These are phyloP conservation scores for Micropoecilia bifurca DNA, from an alignment of 2,797 vertebrate species.

Conservation along the genomic window DNA sequence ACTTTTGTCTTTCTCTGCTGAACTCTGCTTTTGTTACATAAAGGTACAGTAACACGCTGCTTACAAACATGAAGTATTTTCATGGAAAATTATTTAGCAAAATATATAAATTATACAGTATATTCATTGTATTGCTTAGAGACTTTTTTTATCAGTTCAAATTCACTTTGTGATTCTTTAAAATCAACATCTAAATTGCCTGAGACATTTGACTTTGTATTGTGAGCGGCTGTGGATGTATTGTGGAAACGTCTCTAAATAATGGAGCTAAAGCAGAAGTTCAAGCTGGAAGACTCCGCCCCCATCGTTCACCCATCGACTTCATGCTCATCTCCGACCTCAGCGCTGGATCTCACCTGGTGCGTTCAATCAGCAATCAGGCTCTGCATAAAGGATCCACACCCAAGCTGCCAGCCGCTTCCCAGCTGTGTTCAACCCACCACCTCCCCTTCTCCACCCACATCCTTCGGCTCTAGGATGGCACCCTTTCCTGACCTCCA, in stretches of 20 bases:
- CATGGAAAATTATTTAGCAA: background rate
- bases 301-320: too few relatives aligned
- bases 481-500: too few relatives aligned
- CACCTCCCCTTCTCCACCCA: too few relatives aligned
- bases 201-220: background rate
- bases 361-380: too few relatives aligned
- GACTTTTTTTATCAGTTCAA: background rate
- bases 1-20: slow-evolving; percentile 85
- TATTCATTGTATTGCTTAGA: background rate
- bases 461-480: too few relatives aligned
- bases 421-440: too few relatives aligned
- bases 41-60: slow-evolving; percentile 65
- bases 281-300: too few relatives aligned
- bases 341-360: too few relatives aligned
- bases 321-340: too few relatives aligned
- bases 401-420: too few relatives aligned
- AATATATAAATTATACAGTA: background rate
- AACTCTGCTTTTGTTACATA: slow-evolving; percentile 81
- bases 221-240: background rate
- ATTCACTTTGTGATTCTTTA: background rate
- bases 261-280: too few relatives aligned
- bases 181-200: background rate
- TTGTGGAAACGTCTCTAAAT: background rate
- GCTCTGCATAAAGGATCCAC: too few relatives aligned
- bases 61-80: slow-evolving; percentile 43